These are phyloP conservation scores for Zaprionus gabonicus DNA, from an alignment of 1,140 invertebrate species.

Conservation along the genomic window DNA sequence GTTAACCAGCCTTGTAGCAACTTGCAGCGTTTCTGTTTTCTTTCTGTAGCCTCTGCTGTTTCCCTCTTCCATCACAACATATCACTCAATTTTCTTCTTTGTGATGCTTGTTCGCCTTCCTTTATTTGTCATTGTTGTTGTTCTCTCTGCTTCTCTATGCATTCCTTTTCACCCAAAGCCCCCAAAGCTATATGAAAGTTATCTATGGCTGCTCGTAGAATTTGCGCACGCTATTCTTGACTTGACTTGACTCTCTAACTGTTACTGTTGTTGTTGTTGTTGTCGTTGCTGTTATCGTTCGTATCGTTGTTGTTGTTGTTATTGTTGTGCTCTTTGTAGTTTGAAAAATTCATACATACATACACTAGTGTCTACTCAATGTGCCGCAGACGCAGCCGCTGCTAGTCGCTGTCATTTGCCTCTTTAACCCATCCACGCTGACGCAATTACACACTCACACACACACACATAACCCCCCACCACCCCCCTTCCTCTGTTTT, in stretches of 20 bases:
- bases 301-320: constrained; percentile 31
- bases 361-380: constrained; percentile 15
- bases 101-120: constrained; percentile 13
- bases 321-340: constrained; percentile 47
- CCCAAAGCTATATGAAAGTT: background rate
- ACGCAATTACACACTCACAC: constrained; percentile 6
- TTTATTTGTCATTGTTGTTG: constrained; percentile 2
- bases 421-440: constrained; percentile 8
- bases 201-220: constrained; percentile 20
- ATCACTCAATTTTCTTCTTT: constrained; percentile 7
- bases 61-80: constrained; percentile 10
- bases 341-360: background rate
- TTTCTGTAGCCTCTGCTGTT: background rate
- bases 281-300: constrained; percentile 25
- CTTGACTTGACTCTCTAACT: constrained; percentile 17
- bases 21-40: background rate
- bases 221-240: constrained; percentile 19
- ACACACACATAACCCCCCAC: constrained; percentile 4
- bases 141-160: constrained; percentile 18
- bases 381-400: constrained; percentile 15
- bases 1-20: background rate
- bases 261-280: constrained; percentile 29
- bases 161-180: constrained; percentile 8
- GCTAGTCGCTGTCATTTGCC: constrained; percentile 35
- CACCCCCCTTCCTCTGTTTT: constrained; percentile 10